These are phyloP conservation scores for Gambusia yucatana DNA, from an alignment of 2,797 vertebrate species.

Conservation along the genomic window DNA sequence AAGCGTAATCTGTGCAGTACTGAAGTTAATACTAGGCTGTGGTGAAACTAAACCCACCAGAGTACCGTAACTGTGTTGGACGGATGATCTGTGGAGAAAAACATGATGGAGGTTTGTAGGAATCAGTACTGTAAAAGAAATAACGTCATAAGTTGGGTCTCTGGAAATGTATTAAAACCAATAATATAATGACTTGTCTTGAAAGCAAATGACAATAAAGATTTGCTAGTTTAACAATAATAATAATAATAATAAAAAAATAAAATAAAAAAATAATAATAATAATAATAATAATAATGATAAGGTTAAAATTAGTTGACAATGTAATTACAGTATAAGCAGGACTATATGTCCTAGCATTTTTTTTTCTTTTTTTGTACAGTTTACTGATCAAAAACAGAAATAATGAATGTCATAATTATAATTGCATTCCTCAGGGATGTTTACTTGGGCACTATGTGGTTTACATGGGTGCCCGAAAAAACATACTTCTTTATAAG, in stretches of 20 bases:
- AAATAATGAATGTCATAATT: background rate
- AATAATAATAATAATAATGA: too few species aligned
- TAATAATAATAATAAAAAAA: too few species aligned
- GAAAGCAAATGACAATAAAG: background rate
- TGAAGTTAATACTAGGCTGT: conserved; percentile 2
- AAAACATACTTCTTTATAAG: too few species aligned
- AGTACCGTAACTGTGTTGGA: background rate
- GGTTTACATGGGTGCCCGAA: too few species aligned
- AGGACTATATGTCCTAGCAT: background rate
- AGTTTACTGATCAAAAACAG: background rate
- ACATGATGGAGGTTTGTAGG: background rate
- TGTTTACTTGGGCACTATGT: background rate
- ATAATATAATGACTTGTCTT: background rate
- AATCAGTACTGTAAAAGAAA: background rate
- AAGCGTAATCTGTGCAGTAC: conserved; percentile 14
- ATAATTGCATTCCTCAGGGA: background rate
- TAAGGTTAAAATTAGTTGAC: background rate
- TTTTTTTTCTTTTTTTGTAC: background rate
- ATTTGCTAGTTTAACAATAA: background rate
- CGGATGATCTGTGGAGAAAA: background rate
- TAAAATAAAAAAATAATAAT: background rate
- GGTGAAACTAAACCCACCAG: conserved; percentile 17
- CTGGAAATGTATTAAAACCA: background rate
- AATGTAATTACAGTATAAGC: background rate
- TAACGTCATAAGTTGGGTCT: background rate